Base-by-base conservation (phyloP, 2,888 invertebrate genomes). In the Chironomus tentans region DNA sequence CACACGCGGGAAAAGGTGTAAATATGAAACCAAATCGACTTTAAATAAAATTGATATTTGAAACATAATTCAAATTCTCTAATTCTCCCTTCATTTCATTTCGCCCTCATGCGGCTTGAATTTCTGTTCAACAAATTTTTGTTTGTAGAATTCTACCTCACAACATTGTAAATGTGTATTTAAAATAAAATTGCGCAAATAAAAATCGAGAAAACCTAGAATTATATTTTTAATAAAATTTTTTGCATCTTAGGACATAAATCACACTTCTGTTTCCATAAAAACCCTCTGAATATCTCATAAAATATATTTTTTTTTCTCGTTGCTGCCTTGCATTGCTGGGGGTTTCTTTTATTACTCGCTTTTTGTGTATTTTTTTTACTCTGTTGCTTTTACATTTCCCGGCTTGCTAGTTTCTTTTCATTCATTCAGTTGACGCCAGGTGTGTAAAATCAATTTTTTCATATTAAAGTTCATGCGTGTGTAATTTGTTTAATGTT, bases 391-490 rank as follows among this genome's bases (percentile, higher is more conserved):
- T 50, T 50, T 15, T 56, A 56, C 56, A 56, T 56, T 56, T 18
- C 50, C 50, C 15, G 50, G 18, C 56, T 56, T 56, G 56, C 56
- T 56, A 56, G 56, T 56, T 56, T 56, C 6, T 7, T 18, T 38
- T 15, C 56, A 56, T 56, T 7, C 15, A 15, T 15, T 56, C 15
- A 18, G 15, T 62, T 72, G 71, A 70, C 72, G 72, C 72, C 72
- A 72, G 72, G 72, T 72, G 72, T 56, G 50, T 72, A 15, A 72
- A 72, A 72, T 62, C 72, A 72, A 72, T 62, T 72, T 72, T 62
- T 56, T 56, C 56, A 56, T 72, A 72, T 72, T 72, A 72, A 62
- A 72, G 72, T 72, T 72, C 50, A 15, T 48, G 72, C 46, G 72
- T 46, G 48, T 70, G 72, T 72, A 72, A 72, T 72, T 72, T 72